Conservation (phyloP, 2,113 vertebrate species). For the Cercocebus atys region DNA sequence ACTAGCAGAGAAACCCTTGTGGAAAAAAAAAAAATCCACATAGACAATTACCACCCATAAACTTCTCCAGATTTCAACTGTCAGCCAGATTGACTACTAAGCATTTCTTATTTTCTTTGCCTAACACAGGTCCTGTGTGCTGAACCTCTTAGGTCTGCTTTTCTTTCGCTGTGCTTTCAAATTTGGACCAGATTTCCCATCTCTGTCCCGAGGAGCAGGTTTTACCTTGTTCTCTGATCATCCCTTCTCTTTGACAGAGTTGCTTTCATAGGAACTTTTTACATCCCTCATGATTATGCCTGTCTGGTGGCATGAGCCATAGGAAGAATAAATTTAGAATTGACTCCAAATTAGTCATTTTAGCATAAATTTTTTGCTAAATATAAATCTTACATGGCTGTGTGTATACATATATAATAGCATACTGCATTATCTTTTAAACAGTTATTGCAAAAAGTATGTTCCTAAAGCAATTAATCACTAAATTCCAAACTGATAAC, state of each 20-base stretch:
- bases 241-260: background rate
- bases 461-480: background rate
- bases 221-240: background rate
- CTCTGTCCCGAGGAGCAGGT: background rate
- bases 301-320: background rate
- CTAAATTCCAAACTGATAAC: background rate
- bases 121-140: fast-evolving
- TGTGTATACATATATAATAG: background rate
- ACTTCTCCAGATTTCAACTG: background rate
- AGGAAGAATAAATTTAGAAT: background rate
- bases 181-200: background rate
- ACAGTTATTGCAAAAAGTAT: background rate
- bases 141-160: background rate
- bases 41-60: background rate
- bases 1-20: background rate
- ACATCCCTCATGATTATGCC: background rate
- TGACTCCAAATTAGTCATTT: background rate
- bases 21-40: background rate
- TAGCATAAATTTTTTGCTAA: background rate
- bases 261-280: background rate
- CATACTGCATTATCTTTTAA: background rate
- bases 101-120: background rate
- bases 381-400: background rate
- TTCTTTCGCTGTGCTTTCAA: background rate
- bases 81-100: background rate